Base-by-base conservation (phyloP, 2,888 invertebrate genomes). In the Limnephilus auricula region DNA sequence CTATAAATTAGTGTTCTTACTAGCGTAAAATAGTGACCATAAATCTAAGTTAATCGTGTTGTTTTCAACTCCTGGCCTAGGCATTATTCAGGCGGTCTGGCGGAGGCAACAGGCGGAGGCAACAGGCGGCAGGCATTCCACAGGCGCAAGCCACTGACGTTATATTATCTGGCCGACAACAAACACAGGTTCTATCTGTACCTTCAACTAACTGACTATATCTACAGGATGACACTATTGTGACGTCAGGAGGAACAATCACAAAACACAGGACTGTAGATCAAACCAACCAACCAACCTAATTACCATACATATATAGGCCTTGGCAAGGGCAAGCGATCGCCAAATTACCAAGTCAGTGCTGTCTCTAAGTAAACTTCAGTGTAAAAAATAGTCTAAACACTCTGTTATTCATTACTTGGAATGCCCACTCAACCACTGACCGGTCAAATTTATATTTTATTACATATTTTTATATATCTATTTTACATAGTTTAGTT, bases 201-300 rank as follows among this genome's bases (percentile, higher is more conserved):
- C 50, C 50, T 45, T 15, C 50, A 65, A 30, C 30, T 30, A 37
- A 45, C 45, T 30, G 30, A 18, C 45, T 15, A 30, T 25, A 31
- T 86, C 50, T 86, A 86, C 50, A 86, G 86, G 86, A 86, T 50
- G 86, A 31, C 86, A 86, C 45, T 32, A 45, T n/a, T 50, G 31
- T 86, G 86, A 45, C 50, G 86, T 86, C 50, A 86, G 30, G 30
- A 30, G 85, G 25, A 12, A 45, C 37, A 50, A 18, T 50, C 18
- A 15, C 15, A 15, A 45, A 13, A 45, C 45, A 15, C 3, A 6
- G 15, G 13, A 18, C 50, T 50, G 50, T 50, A 50, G 18, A 18
- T 50, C 18, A 50, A 40, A 45, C 12, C 13, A 45, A 45, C 45
- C 45, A 45, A 50, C 50, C 45, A 45, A 45, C 45, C 12, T 12